These are phyloP conservation scores for Thaleichthys pacificus DNA, from an alignment of 2,797 vertebrate species.

Conservation along the genomic window DNA sequence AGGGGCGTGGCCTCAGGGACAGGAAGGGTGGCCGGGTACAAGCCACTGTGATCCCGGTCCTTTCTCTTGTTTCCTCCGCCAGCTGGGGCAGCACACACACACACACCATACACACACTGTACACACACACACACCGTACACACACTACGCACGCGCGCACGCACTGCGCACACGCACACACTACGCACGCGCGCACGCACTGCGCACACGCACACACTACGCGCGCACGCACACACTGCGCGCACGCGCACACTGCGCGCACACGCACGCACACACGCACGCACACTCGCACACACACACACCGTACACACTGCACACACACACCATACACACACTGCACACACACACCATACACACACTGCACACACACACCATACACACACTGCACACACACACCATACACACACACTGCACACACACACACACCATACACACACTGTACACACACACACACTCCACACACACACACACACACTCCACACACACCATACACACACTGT, in stretches of 20 bases:
- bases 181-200: too few relatives aligned
- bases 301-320: background rate
- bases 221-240: too few relatives aligned
- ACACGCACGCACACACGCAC: too few relatives aligned
- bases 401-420: background rate
- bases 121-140: background rate
- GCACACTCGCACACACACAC: conserved; percentile 10
- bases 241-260: too few relatives aligned
- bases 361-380: conserved; percentile 13
- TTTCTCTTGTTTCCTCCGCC: conserved; percentile 58
- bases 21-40: conserved; percentile 25
- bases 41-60: conserved; percentile 61
- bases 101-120: conserved; percentile 10
- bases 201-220: too few relatives aligned
- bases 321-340: conserved; percentile 13
- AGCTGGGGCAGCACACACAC: conserved; percentile 29
- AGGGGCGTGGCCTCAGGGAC: conserved; percentile 47
- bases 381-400: background rate
- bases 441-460: conserved; percentile 6
- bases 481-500: conserved; percentile 10
- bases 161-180: too few relatives aligned
- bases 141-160: background rate
- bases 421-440: conserved; percentile 10
- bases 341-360: conserved; percentile 1
- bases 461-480: too few relatives aligned